phyloP scores from a whole-genome alignment of 2,113 vertebrate genomes.

The Phyllostomus hastatus region DNA sequence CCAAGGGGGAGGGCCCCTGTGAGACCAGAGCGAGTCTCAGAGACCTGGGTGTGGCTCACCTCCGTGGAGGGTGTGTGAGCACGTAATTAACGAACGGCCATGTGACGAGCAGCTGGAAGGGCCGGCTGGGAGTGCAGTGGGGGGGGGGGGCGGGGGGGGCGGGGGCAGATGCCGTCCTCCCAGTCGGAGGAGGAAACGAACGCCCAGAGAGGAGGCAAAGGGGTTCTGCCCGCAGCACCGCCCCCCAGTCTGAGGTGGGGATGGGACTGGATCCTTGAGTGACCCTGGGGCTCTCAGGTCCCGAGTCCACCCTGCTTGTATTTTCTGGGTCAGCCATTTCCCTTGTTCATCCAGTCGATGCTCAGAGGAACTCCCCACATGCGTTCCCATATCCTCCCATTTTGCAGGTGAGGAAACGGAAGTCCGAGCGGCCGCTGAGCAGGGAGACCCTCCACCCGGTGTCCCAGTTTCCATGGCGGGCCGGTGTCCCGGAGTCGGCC shows the following conservation, averaged over 20 bases:
- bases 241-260: neutral
- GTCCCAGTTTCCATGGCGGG: neutral
- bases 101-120: neutral
- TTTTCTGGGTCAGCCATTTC: neutral
- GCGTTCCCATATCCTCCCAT: neutral
- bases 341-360: neutral
- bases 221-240: neutral
- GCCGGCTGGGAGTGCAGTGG: neutral
- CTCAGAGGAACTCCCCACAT: neutral
- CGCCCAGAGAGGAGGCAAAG: neutral
- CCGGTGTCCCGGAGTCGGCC: neutral
- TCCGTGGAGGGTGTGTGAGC: neutral
- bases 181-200: neutral
- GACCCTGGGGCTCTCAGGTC: fast-evolving
- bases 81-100: fast-evolving
- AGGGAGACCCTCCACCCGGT: fast-evolving
- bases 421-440: neutral
- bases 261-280: neutral
- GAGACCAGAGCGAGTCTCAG: neutral
- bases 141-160: fast-evolving
- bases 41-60: neutral
- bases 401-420: neutral
- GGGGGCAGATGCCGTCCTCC: neutral
- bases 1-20: neutral
- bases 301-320: neutral